phyloP scores from a whole-genome alignment of 2,113 vertebrate genomes.

The Eulacestoma nigropectus region DNA sequence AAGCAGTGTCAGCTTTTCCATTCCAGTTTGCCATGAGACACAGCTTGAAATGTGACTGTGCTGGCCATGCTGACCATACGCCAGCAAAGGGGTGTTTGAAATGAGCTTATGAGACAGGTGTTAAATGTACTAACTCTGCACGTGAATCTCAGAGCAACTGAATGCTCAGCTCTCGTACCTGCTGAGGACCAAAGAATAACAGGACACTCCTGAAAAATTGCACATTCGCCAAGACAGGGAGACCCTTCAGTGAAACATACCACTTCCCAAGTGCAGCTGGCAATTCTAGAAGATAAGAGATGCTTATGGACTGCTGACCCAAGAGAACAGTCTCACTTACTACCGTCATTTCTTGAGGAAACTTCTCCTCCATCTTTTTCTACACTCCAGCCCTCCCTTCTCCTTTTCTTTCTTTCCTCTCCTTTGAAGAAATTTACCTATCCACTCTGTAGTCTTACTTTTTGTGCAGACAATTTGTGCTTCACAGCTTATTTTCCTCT shows the following conservation, averaged over 20 bases:
- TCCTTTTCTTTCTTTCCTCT: background rate
- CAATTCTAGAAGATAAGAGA: background rate
- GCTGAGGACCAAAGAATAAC: background rate
- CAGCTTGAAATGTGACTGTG: background rate
- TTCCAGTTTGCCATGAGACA: background rate
- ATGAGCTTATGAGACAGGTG: accelerated
- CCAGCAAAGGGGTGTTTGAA: background rate
- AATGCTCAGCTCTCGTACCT: background rate
- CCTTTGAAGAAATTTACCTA: background rate
- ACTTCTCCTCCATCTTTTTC: background rate
- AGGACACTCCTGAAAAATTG: background rate
- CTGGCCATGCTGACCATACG: accelerated
- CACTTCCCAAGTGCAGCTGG: background rate
- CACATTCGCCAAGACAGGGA: background rate
- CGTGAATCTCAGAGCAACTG: accelerated
- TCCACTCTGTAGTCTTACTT: background rate
- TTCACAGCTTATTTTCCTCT: background rate
- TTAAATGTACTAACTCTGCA: background rate
- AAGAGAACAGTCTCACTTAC: background rate
- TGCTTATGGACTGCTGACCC: background rate
- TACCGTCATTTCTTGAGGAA: background rate
- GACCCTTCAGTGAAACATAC: background rate
- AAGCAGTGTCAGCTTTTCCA: background rate
- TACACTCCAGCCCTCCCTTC: background rate
- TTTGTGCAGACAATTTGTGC: background rate